Conservation (phyloP, 2,797 vertebrate species). For the Diceros bicornis region DNA sequence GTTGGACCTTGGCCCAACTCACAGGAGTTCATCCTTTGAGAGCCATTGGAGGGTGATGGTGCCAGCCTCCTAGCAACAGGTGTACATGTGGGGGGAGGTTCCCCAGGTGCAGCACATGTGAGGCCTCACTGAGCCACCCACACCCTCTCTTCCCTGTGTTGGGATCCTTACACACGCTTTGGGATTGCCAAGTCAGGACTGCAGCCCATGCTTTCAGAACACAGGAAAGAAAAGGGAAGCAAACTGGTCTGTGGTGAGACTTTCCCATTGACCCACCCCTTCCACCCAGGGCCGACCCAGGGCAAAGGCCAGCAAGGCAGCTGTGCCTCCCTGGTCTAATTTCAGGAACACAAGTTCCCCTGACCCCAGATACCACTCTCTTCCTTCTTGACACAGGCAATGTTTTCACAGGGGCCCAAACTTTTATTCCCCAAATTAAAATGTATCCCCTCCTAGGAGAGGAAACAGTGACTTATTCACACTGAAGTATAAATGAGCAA, state of each 20-base stretch:
- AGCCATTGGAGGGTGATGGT: background rate
- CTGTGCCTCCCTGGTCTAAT: background rate
- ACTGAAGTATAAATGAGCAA: background rate
- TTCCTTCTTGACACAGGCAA: background rate
- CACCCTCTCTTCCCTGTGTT: background rate
- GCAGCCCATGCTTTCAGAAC: background rate
- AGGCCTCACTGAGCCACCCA: background rate
- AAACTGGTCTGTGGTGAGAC: background rate
- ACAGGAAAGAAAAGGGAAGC: background rate
- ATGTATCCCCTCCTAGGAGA: background rate
- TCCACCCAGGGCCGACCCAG: background rate
- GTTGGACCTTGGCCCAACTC: background rate
- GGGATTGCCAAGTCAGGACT: background rate
- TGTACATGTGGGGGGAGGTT: too few species aligned
- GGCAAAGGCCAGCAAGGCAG: background rate
- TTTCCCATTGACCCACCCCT: background rate
- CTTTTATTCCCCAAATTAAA: background rate
- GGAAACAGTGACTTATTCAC: background rate
- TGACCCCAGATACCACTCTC: background rate
- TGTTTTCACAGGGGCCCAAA: background rate
- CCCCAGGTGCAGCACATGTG: background rate
- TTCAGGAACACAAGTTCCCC: background rate
- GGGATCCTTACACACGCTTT: background rate
- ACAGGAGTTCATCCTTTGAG: background rate
- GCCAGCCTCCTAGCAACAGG: background rate